Percentiles rank a stretch among this genome's conserved stretches.
These are phyloP conservation scores for Coracopsis vasa DNA, from an alignment of 2,113 vertebrate genomes.

Conservation along the genomic window DNA sequence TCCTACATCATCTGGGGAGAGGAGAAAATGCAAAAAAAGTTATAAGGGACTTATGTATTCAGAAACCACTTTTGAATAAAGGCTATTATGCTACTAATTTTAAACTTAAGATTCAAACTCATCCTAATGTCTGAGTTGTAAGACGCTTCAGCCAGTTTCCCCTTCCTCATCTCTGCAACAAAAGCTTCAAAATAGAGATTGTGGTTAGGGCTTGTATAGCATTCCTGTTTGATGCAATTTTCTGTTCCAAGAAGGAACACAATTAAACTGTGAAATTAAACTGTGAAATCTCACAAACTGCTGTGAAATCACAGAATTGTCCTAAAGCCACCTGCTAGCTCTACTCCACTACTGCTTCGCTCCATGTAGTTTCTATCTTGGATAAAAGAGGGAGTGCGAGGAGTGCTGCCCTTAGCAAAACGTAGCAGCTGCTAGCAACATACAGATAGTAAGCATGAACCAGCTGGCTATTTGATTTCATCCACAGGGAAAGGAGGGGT, in stretches of 20 bases:
- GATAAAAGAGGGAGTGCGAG: neutral
- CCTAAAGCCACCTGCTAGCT: neutral
- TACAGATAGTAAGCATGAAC: neutral
- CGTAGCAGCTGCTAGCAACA: neutral
- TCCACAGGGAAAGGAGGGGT: neutral
- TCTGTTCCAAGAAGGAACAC: conserved; percentile 8
- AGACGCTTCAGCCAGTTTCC: neutral
- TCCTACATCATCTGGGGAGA: neutral
- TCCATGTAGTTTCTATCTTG: neutral
- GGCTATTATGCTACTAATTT: neutral
- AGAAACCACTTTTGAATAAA: neutral
- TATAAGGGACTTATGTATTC: neutral
- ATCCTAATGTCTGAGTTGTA: neutral
- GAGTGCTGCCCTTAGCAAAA: neutral
- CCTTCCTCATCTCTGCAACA: neutral
- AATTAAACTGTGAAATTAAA: conserved; percentile 54
- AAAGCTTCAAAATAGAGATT: neutral
- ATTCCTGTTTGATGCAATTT: neutral
- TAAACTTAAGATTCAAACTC: neutral
- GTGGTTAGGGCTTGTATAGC: neutral
- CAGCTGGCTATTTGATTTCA: neutral
- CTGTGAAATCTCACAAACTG: conserved; percentile 42
- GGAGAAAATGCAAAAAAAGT: neutral
- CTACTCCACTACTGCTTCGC: neutral
- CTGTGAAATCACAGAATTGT: conserved; percentile 46